These are phyloP conservation scores for Thinocorus orbignyianus DNA, from an alignment of 2,113 vertebrate genomes.

Conservation along the genomic window DNA sequence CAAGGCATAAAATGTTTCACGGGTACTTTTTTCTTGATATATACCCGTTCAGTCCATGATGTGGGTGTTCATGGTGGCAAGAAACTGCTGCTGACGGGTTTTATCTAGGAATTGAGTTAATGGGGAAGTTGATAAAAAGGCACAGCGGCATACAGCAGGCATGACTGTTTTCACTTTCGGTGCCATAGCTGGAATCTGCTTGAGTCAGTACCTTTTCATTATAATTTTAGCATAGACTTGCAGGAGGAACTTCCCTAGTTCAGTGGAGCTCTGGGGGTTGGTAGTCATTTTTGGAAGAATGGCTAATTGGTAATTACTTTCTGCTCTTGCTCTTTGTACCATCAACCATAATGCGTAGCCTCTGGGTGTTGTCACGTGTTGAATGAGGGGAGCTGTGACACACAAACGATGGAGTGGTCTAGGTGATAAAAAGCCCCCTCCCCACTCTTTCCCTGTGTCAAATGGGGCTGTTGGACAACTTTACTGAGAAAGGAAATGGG, in stretches of 20 bases:
- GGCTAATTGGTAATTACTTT: background rate
- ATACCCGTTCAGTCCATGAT: background rate
- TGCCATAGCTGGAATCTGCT: background rate
- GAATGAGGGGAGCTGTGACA: background rate
- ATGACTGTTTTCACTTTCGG: background rate
- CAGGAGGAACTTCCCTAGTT: background rate
- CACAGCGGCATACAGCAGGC: accelerated
- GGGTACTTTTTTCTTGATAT: background rate
- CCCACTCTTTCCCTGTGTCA: too few relatives aligned
- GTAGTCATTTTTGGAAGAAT: background rate
- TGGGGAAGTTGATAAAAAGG: background rate
- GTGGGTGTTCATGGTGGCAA: background rate
- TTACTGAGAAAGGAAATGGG: background rate
- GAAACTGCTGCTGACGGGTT: background rate
- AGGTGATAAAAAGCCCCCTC: background rate
- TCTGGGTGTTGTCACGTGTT: accelerated
- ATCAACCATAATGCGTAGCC: background rate
- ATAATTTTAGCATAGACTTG: background rate
- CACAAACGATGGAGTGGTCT: accelerated
- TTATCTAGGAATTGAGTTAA: background rate
- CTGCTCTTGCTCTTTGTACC: background rate
- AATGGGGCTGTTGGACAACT: background rate
- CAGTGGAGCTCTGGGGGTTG: background rate
- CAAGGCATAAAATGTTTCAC: background rate
- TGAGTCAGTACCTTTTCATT: background rate